Evolutionary conservation across 1,140 invertebrate genomes (phyloP).

Genomic region (Heliconius hermathena): DNA sequence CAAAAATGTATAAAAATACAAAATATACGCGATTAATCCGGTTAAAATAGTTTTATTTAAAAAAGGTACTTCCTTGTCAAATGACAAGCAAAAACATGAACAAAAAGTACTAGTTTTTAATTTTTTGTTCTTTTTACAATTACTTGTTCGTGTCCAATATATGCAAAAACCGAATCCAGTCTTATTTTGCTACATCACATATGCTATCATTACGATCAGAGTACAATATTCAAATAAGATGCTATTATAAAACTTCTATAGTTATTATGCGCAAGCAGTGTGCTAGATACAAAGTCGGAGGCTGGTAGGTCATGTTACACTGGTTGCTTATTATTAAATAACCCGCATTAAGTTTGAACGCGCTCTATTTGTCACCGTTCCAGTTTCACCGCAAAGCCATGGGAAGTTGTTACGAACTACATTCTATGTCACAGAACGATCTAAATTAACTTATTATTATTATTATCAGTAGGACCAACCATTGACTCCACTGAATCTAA

Average conservation of each 20-base stretch:
- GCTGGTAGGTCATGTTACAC: constrained; percentile 25
- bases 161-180: too few species aligned
- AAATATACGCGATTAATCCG: too few species aligned
- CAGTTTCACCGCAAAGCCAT: constrained; percentile 63
- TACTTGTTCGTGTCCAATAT: too few species aligned
- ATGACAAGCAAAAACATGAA: too few species aligned
- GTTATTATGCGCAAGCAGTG: not conserved
- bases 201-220: not conserved
- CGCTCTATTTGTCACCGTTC: constrained; percentile 65
- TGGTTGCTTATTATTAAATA: constrained; percentile 58
- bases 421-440: constrained; percentile 58
- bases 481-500: not conserved
- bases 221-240: not conserved
- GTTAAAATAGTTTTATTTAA: too few species aligned
- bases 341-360: constrained; percentile 55
- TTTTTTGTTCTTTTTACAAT: too few species aligned
- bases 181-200: too few species aligned
- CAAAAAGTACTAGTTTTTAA: too few species aligned
- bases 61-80: too few species aligned
- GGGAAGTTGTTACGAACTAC: constrained; percentile 62
- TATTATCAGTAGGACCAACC: not conserved
- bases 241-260: constrained; percentile 3
- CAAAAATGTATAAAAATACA: too few species aligned
- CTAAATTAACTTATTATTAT: constrained; percentile 53
- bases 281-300: constrained; percentile 7